phyloP scores from a whole-genome alignment of 2,113 vertebrate genomes.

The Microcebus griseorufus region DNA sequence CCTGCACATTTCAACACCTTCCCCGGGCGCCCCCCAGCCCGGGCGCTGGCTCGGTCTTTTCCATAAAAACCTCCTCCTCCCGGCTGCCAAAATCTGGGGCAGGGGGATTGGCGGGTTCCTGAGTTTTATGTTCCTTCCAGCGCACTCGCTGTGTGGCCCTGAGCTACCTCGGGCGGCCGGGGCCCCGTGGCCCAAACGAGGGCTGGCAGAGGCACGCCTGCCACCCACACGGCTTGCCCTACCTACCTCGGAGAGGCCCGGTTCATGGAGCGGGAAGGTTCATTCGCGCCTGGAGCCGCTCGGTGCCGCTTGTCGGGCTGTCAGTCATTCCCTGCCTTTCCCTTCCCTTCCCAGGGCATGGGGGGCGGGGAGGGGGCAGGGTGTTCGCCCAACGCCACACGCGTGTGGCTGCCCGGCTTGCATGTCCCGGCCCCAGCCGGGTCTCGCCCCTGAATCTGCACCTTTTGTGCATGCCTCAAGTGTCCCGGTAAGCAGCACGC shows the following conservation, averaged over 20 bases:
- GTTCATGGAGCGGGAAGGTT: background rate
- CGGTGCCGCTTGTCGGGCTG: too few species aligned
- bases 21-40: background rate
- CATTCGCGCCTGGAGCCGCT: background rate
- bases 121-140: background rate
- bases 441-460: background rate
- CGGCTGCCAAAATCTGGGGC: background rate
- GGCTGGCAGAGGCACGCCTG: fast-evolving
- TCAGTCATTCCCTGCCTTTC: fast-evolving
- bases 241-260: background rate
- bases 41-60: too few species aligned
- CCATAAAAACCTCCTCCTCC: background rate
- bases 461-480: too few species aligned
- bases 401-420: too few species aligned
- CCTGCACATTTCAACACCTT: background rate
- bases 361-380: too few species aligned
- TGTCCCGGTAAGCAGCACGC: too few species aligned
- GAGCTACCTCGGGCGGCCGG: background rate
- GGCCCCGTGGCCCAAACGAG: background rate
- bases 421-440: too few species aligned
- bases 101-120: background rate
- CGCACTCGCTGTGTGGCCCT: background rate
- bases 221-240: background rate
- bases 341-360: background rate
- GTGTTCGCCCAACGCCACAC: background rate